Evolutionary conservation across 2,113 vertebrate species (phyloP).

Genomic region (Gopherus evgoodei): DNA sequence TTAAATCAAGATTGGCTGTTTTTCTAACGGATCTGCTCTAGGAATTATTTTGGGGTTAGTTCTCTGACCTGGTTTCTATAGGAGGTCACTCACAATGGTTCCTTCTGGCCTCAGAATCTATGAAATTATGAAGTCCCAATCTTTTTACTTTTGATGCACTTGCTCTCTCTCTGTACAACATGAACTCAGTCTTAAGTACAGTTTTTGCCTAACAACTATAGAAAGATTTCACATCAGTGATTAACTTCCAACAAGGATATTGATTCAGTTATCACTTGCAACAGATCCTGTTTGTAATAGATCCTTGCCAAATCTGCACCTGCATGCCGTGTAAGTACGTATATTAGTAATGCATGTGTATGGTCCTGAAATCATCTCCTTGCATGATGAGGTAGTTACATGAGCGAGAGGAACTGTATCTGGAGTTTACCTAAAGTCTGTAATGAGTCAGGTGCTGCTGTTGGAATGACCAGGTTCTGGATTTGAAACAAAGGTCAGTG

Average conservation of each 20-base stretch:
- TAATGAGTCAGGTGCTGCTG: rapidly evolving
- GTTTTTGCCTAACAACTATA: neutral
- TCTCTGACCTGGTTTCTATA: neutral
- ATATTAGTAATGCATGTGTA: rapidly evolving
- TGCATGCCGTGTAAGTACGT: rapidly evolving
- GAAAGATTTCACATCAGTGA: neutral
- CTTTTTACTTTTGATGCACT: neutral
- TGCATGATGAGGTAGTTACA: rapidly evolving
- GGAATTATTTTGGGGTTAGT: neutral
- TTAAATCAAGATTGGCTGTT: neutral
- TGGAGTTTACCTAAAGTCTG: neutral
- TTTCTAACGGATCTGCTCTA: neutral
- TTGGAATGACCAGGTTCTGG: neutral
- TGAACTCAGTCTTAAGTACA: rapidly evolving
- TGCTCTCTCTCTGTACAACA: neutral
- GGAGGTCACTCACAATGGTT: neutral
- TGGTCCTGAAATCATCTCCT: neutral
- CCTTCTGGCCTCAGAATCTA: neutral
- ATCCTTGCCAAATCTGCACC: rapidly evolving
- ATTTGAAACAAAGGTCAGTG: neutral
- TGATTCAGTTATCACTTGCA: rapidly evolving
- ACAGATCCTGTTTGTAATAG: rapidly evolving
- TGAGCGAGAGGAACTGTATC: neutral
- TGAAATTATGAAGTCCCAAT: neutral
- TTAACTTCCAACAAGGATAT: neutral